Percentiles rank a stretch among this genome's conserved stretches.
Evolutionary conservation across 1,140 invertebrate species (phyloP).

Genomic region (Pachyrhynchus sulphureomaculatus): DNA sequence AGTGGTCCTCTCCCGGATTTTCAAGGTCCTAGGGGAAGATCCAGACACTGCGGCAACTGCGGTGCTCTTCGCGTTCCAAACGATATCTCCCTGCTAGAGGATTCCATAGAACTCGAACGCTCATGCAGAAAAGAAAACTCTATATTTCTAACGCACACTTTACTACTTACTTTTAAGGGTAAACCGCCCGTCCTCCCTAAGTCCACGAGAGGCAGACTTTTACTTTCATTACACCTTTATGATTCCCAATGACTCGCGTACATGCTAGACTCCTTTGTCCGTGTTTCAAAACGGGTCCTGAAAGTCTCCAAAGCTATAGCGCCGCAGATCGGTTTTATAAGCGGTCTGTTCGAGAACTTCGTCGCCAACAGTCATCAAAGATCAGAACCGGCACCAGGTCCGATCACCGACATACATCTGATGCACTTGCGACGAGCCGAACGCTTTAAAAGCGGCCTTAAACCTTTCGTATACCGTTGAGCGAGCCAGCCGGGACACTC

Average conservation of each 20-base stretch:
- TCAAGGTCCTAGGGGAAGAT: conserved; percentile 60
- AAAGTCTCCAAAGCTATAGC: conserved; percentile 63
- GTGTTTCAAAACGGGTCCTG: conserved; percentile 89
- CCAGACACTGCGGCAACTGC: conserved; percentile 65
- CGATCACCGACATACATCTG: conserved; percentile 27
- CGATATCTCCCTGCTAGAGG: conserved; percentile 66
- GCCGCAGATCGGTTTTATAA: conserved; percentile 56
- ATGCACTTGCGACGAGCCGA: conserved; percentile 41
- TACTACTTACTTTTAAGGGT: too few relatives aligned
- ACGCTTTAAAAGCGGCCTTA: conserved; percentile 31
- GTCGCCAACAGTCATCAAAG: conserved; percentile 45
- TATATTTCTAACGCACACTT: too few relatives aligned
- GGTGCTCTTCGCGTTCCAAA: conserved; percentile 70
- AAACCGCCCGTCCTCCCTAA: conserved; percentile 25
- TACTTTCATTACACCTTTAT: conserved; percentile 52
- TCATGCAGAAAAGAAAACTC: conserved; percentile 53
- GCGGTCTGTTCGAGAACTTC: conserved; percentile 49
- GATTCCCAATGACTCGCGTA: conserved; percentile 73
- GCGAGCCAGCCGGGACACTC: conserved; percentile 1
- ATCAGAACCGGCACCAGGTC: conserved; percentile 31
- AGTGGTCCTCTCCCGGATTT: conserved; percentile 73
- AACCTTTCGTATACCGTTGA: conserved; percentile 11
- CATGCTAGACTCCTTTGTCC: conserved; percentile 88
- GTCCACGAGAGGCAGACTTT: conserved; percentile 49
- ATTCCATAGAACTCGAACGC: conserved; percentile 70